Evolutionary conservation across 2,797 vertebrate species (phyloP).

Genomic region (Miichthys miiuy): DNA sequence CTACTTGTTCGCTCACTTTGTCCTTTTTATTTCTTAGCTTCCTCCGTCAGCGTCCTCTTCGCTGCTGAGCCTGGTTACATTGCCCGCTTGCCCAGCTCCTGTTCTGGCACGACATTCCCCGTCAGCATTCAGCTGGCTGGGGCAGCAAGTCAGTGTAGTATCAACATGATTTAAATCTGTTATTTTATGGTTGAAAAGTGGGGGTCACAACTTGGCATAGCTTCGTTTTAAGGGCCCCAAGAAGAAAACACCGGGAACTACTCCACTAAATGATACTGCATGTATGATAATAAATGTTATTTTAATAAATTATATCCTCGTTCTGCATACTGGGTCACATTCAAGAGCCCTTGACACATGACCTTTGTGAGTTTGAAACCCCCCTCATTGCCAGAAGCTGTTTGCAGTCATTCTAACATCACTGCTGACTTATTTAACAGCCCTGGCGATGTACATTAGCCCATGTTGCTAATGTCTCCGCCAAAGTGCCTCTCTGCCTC

Average conservation of each 20-base stretch:
- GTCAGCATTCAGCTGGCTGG: too few relatives aligned
- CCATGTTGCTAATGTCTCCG: constrained; percentile 10
- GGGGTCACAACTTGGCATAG: background rate
- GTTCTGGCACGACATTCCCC: too few relatives aligned
- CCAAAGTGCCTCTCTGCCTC: constrained; percentile 15
- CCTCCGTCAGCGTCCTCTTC: too few relatives aligned
- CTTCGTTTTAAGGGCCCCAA: background rate
- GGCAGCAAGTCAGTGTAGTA: too few relatives aligned
- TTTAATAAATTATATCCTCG: constrained; percentile 22
- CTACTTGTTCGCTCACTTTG: too few relatives aligned
- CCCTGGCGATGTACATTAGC: constrained; percentile 56
- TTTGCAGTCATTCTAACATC: constrained; percentile 61
- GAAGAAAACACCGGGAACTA: background rate
- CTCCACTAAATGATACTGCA: background rate
- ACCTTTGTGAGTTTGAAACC: constrained; percentile 45
- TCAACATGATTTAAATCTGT: too few relatives aligned
- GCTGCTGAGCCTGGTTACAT: too few relatives aligned
- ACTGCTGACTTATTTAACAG: constrained; percentile 73
- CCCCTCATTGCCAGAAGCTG: constrained; percentile 49
- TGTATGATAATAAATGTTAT: background rate
- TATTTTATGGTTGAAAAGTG: background rate
- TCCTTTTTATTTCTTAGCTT: too few relatives aligned
- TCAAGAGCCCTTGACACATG: constrained; percentile 35
- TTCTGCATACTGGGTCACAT: constrained; percentile 33
- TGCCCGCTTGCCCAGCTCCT: too few relatives aligned